Conservation (phyloP, 1,140 invertebrate species). For the Zaprionus capensis region DNA sequence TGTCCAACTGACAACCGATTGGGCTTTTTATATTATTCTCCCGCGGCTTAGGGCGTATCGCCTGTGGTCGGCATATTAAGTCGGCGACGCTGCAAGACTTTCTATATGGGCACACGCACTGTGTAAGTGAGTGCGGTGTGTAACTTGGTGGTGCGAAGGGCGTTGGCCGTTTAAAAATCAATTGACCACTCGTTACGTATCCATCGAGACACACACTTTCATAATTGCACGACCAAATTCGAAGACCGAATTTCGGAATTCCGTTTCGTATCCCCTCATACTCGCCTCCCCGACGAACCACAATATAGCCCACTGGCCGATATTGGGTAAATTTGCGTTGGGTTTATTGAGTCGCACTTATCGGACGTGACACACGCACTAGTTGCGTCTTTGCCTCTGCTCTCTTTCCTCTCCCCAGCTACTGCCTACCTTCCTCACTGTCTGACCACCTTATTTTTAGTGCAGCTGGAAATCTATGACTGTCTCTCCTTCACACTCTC, state of each 20-base stretch:
- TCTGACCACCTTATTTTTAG: neutral
- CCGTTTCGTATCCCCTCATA: conserved; percentile 8
- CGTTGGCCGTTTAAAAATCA: conserved; percentile 65
- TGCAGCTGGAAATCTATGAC: neutral
- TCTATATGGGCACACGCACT: conserved; percentile 47
- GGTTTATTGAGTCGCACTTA: conserved; percentile 39
- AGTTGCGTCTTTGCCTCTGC: neutral
- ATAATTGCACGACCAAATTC: conserved; percentile 63
- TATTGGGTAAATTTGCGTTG: conserved; percentile 48
- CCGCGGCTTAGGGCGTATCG: neutral
- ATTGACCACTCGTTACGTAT: conserved; percentile 65
- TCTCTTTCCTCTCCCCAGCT: neutral
- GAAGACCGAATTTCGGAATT: conserved; percentile 16
- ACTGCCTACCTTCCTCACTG: neutral
- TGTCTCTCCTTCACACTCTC: neutral
- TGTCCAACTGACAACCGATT: conserved; percentile 29
- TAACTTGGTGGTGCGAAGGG: conserved; percentile 50
- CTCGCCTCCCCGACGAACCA: neutral
- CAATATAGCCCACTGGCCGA: conserved; percentile 42
- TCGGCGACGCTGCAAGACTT: conserved; percentile 53
- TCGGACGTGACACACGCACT: conserved; percentile 34
- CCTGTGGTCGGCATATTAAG: conserved; percentile 58
- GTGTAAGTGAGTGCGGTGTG: neutral
- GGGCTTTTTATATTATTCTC: conserved; percentile 74
- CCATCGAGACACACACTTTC: conserved; percentile 50